A percentile compares a stretch with the other conserved stretches of the same genome.
Conservation (phyloP, 2,888 invertebrate species). For the Melanchra persicariae region DNA sequence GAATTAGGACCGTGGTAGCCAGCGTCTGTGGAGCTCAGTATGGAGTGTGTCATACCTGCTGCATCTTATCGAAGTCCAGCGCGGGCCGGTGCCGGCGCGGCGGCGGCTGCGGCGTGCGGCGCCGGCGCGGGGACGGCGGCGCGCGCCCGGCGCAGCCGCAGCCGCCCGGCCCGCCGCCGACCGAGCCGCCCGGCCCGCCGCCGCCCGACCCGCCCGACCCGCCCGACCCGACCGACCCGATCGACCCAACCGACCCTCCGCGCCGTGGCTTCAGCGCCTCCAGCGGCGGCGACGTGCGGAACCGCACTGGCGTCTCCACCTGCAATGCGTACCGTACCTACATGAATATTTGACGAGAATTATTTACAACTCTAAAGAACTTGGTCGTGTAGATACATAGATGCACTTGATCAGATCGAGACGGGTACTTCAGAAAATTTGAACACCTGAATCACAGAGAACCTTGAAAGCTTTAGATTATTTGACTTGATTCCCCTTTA, state of each 20-base stretch:
- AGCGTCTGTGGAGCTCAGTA: no score
- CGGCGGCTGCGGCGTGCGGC: slow-evolving; percentile 84
- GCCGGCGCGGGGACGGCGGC: slow-evolving; percentile 86
- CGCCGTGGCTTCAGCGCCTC: slow-evolving; percentile 95
- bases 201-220: slow-evolving; percentile 92
- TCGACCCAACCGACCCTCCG: no score
- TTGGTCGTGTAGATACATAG: no score
- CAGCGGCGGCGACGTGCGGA: slow-evolving; percentile 97
- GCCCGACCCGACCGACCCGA: no score
- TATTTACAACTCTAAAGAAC: not conserved
- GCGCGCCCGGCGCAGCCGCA: slow-evolving; percentile 86
- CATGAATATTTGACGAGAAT: not conserved
- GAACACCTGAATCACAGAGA: not conserved
- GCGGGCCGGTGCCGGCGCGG: slow-evolving; percentile 94
- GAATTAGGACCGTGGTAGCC: no score
- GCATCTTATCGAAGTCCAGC: slow-evolving; percentile 99
- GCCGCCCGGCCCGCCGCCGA: slow-evolving; percentile 86
- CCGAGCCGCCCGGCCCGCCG: slow-evolving; percentile 78
- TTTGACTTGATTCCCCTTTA: not conserved
- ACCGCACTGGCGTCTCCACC: slow-evolving; percentile 95
- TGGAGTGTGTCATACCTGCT: slow-evolving; percentile 93
- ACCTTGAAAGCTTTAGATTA: not conserved
- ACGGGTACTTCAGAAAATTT: no score
- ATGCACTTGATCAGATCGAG: no score
- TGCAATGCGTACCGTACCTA: slow-evolving; percentile 76